Percentiles rank a stretch among this genome's conserved stretches.
These are phyloP conservation scores for Ginglymostoma cirratum DNA, from an alignment of 2,113 vertebrate species.

Conservation along the genomic window DNA sequence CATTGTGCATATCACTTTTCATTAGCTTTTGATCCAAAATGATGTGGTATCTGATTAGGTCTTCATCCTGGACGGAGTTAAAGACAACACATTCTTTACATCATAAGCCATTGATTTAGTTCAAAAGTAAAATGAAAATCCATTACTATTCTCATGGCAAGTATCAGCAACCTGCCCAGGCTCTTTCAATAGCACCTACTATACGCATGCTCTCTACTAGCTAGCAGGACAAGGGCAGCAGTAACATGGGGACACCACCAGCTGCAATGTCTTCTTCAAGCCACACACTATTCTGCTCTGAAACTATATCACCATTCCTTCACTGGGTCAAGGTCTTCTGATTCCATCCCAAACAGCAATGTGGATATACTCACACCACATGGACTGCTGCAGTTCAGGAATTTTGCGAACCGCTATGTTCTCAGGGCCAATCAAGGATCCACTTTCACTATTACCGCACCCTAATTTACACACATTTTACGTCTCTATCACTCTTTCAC, in stretches of 20 bases:
- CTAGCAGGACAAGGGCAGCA: background rate
- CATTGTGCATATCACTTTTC: slow-evolving; percentile 64
- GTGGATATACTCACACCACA: background rate
- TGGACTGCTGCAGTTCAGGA: background rate
- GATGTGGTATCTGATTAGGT: slow-evolving; percentile 70
- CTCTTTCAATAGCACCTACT: background rate
- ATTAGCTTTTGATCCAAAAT: slow-evolving; percentile 67
- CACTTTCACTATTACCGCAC: too few relatives aligned
- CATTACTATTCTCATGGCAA: background rate
- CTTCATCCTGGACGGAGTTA: slow-evolving; percentile 59
- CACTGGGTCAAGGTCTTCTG: background rate
- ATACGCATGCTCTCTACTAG: background rate
- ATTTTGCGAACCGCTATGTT: background rate
- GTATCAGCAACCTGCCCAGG: background rate
- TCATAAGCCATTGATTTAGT: background rate
- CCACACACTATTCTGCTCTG: too few relatives aligned
- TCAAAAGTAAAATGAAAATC: background rate
- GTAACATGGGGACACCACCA: background rate
- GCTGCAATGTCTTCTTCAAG: background rate
- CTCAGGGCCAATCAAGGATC: background rate
- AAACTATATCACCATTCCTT: too few relatives aligned
- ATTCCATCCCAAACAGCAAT: background rate
- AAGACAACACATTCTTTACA: background rate
- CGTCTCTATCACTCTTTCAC: too few relatives aligned
- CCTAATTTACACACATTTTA: too few relatives aligned